Evolutionary conservation across 2,888 invertebrate species (phyloP), one percentile per base, ranked within the genome.

Genomic region (Trachelus iudaicus): DNA sequence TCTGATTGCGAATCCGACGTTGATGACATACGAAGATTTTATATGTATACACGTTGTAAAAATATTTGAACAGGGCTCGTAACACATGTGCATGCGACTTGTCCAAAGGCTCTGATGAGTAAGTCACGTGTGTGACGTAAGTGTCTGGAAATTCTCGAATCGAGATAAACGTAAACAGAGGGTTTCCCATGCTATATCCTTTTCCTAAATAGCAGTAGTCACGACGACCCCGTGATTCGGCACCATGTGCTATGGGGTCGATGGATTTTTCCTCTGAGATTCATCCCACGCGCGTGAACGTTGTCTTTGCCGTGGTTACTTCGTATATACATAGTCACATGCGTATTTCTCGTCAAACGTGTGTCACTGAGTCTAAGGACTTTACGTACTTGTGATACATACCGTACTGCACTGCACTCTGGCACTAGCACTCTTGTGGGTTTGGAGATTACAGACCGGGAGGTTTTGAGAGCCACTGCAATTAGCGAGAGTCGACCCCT

Each of bases 401-500:
- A 40, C 40, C 6, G 9, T 9, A 56, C 56, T 23, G 56, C 9
- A 2, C 56, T 56, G 56, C 2, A 23, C 56, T 23, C 56, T 23
- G 9, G 56, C 9, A 9, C 56, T 2, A 23, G 56, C 15, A 56
- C 56, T 56, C 56, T 56, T 23, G 56, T 23, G 56, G 56, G 56
- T 56, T 56, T 23, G 56, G 9, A 23, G 9, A 56, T 56, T 23
- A 56, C 23, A 56, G 56, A 9, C 31, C 31, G 4, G 37, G 23
- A 12, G 23, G 30, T 23, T 34, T 30, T 68, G 78, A 78, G 78
- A 78, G 75, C 73, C 78, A 76, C 78, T 78, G 78, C 23, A 76
- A 78, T 78, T 78, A 78, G 69, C 76, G 76, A 13, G 34, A 75
- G 76, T 34, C 75, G 56, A 73, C 78, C 73, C 75, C 78, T 78